A percentile compares a stretch with the other conserved stretches of the same genome.
Conservation (phyloP, 2,797 vertebrate species). For the Cryptoprocta ferox region DNA sequence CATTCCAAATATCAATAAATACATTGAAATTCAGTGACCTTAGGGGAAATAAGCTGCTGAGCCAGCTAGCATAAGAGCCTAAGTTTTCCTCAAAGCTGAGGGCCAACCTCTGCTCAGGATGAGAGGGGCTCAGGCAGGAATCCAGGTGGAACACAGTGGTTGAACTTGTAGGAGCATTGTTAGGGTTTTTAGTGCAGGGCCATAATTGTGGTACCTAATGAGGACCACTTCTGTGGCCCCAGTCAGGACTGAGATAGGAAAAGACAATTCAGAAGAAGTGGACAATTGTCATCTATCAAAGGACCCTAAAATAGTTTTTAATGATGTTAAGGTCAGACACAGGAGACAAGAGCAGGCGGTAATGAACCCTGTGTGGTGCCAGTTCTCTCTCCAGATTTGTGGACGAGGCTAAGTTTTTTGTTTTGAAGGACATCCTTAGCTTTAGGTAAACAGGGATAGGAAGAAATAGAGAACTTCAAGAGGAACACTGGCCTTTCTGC, state of each 20-base stretch:
- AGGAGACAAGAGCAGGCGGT: not conserved
- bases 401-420: not conserved
- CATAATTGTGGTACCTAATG: too few species aligned
- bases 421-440: not conserved
- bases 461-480: not conserved
- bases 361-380: not conserved
- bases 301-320: not conserved
- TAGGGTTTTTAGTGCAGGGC: not conserved
- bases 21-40: not conserved
- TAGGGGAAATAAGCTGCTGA: not conserved
- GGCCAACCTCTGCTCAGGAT: not conserved
- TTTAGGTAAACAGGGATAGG: not conserved
- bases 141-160: not conserved
- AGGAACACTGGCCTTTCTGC: not conserved
- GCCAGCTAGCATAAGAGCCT: not conserved
- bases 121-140: not conserved
- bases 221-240: too few species aligned
- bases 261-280: not conserved
- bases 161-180: not conserved
- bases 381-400: not conserved
- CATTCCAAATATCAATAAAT: not conserved
- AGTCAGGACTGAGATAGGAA: not conserved
- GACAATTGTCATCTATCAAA: not conserved
- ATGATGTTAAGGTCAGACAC: not conserved
- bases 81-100: not conserved